Percentiles rank a stretch among this genome's conserved stretches.
Conservation (phyloP, 2,797 vertebrate species). For the Cyclopterus lumpus region DNA sequence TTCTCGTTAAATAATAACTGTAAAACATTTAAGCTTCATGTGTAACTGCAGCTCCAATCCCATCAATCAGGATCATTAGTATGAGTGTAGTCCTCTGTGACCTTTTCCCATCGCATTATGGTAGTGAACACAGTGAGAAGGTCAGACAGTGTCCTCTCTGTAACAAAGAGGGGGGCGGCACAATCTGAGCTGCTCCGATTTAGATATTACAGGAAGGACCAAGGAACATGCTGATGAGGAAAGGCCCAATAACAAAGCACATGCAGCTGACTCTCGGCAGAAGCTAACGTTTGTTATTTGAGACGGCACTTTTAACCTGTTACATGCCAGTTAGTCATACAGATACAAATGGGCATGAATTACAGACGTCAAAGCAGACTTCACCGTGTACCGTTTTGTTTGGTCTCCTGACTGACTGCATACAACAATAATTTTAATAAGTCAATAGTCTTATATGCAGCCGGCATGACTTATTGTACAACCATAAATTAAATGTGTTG, state of each 20-base stretch:
- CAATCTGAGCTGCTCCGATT: constrained; percentile 43
- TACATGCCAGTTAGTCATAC: neutral
- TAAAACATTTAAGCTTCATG: constrained; percentile 22
- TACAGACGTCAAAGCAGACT: constrained; percentile 22
- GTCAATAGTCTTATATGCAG: neutral
- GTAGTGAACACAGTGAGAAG: constrained; percentile 73
- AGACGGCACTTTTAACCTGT: constrained; percentile 9
- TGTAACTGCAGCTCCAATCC: constrained; percentile 53
- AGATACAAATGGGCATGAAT: neutral
- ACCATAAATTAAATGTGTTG: neutral
- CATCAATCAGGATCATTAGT: constrained; percentile 66
- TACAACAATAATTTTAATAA: neutral
- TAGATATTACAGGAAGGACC: constrained; percentile 37
- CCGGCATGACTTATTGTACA: neutral
- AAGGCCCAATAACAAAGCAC: constrained; percentile 14
- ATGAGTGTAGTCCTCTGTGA: constrained; percentile 68
- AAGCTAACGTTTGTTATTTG: neutral
- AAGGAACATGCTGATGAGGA: constrained; percentile 31
- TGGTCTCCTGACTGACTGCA: neutral
- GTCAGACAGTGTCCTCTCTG: constrained; percentile 65
- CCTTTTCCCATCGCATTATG: constrained; percentile 78
- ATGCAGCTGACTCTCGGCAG: neutral
- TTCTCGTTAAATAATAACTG: constrained; percentile 50
- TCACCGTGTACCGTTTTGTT: neutral
- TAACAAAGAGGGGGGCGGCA: constrained; percentile 38